Base-by-base conservation (phyloP, 2,797 vertebrate species). In the Eptatretus atami region DNA sequence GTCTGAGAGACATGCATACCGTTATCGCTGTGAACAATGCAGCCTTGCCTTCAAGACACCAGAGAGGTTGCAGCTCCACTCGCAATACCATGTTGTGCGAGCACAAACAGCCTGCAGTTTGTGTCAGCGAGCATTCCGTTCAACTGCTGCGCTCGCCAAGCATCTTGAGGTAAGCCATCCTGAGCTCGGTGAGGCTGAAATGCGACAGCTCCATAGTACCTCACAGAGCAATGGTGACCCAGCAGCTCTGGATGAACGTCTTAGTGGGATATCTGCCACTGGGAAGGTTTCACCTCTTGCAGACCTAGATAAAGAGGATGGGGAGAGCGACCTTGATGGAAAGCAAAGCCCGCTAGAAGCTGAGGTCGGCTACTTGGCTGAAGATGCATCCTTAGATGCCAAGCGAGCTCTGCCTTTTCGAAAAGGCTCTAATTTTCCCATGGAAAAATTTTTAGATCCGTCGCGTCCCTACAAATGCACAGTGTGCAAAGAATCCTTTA, bases 401-500 rank as follows among this genome's bases (percentile, higher is more conserved):
- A 99, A 96, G 73, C 78, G 92, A 70, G 90, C 92, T 25, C 79
- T 99, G 66, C 92, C 92, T 65, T 99, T 99, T 74, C 79, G 92
- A 68, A 99, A 99, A 70, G 92, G 92, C 63, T 87, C 92, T 64
- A 99, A 99, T 73, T 99, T 99, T 71, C 96, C 92, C 4, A 92
- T 99, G 87, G 92, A 99, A 70, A 99, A 99, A 71, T 99, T 99
- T 68, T 73, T 99, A 66, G 92, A 99, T 74, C 90, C 92, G 2
- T 96, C 92, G 72, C 84, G 88, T 67, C 92, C 92, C 15, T 99
- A 96, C 71, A 99, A 96, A 73, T 99, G 92, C 72, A 99, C 92
- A 0, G 92, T 99, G 54, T 99, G 92, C 76, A 99, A 96, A 77
- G 92, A 99, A 71, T 99, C 92, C 67, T 99, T 99, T 70, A 99